Conservation (phyloP, 2,113 vertebrate species). For the Madoqua kirkii region DNA sequence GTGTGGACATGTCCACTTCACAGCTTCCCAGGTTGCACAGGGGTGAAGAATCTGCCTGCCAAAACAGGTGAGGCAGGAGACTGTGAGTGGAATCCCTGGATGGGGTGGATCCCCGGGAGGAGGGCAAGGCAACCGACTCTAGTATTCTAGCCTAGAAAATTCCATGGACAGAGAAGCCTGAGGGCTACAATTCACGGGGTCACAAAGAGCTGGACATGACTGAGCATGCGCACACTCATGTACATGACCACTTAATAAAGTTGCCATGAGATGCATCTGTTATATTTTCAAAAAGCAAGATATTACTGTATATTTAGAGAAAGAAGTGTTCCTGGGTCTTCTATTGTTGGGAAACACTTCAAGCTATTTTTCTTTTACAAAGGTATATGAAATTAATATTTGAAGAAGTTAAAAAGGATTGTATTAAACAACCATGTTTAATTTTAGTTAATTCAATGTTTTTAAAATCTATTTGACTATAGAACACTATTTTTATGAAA, state of each 20-base stretch:
- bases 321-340: background rate
- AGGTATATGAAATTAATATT: background rate
- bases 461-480: background rate
- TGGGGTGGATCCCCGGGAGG: background rate
- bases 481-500: conserved; percentile 9
- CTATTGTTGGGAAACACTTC: background rate
- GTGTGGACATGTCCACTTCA: background rate
- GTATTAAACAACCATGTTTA: background rate
- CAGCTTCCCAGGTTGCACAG: background rate
- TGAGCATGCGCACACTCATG: background rate
- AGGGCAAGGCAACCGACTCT: background rate
- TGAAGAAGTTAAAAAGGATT: background rate
- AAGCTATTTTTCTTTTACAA: background rate
- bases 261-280: background rate
- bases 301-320: background rate
- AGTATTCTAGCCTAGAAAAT: background rate
- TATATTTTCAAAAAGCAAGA: background rate
- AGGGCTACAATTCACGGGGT: background rate
- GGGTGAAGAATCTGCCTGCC: background rate
- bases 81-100: background rate
- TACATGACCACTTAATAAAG: background rate
- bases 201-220: background rate
- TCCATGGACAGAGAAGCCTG: background rate
- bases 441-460: background rate
- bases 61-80: background rate